Evolutionary conservation across 2,113 vertebrate species (phyloP), one percentile per base, ranked within the genome.

Genomic region (Saccopteryx leptura): DNA sequence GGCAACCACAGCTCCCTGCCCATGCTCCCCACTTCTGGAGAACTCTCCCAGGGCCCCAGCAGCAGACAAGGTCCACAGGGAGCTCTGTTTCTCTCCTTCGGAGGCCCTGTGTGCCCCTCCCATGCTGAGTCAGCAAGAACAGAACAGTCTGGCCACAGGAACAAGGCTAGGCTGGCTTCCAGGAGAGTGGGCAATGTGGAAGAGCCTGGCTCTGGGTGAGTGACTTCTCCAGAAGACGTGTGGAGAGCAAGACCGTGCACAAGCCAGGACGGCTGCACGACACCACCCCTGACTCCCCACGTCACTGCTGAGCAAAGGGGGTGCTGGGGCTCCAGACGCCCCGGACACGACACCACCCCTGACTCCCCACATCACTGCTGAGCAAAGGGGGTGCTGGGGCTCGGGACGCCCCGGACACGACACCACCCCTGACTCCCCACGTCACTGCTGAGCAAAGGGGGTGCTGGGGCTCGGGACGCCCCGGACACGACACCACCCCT

Each of bases 51-150:
- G 19, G 72, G 11, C 96, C 85, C 90, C 95, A 96, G 89, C 4
- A 26, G 80, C 61, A 86, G 96, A 95, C 96, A 97, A 46, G 60
- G 85, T 74, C 52, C 97, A 97, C 2, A 93, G 50, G 79, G 48
- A 86, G 72, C 80, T 90, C 54, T 75, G 69, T 83, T 71, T 90
- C 60, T 65, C 76, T 69, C 61, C 72, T 14, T 9, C 13, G 56
- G 50, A 54, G 39, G 33, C 31, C 26, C 31, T 54, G 78, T 52
- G 54, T 28, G 28, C 76, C 72, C 58, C 9, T 1, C 4, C 46
- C 63, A 3, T 33, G 52, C 65, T 2, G 0, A 7, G 11, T 66
- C 48, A 66, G 76, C 21, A 60, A 81, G 69, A 76, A 69, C 75
- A 54, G 69, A 17, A 10, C 58, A 78, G 31, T 39, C 56, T 50